Evolutionary conservation across 2,797 vertebrate genomes (phyloP), one percentile per base, ranked within the genome.

Genomic region (Sebastes hubbsi): DNA sequence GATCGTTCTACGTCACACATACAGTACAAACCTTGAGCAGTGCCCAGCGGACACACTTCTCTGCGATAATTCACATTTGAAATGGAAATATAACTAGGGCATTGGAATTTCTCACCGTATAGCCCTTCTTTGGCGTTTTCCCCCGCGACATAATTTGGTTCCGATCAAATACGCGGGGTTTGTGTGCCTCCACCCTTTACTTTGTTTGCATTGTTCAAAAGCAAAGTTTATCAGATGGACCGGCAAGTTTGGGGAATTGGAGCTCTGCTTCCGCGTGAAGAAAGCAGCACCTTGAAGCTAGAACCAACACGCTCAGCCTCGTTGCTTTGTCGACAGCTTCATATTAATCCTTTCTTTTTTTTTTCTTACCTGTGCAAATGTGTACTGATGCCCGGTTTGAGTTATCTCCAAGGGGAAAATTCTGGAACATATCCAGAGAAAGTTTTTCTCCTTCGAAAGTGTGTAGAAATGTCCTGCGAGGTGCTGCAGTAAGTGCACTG

Each of bases 311-410:
- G 14, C 80, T 68, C 75, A 68, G 73, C 42, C 32, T 59, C 18
- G 29, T 67, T 5, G 49, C 74, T 87, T 74, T 84, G 81, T 78
- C 54, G 78, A 75, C 30, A 68, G 79, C 84, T 86, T 94, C 88
- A 82, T 89, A 89, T 81, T 90, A 93, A 94, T 94, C 73, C 46
- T 60, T 78, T 71, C 82, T 87, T 58, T 38, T 87, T 87, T 89
- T 74, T 75, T 75, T 78, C 32, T 66, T 66, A 59, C 65, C 75
- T 75, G 75, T 82, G 79, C 65, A 86, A 79, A 85, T 75, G 82
- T 81, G 60, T 82, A 52, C 55, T 64, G 77, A 79, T 78, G 84
- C 61, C 76, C n/a, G 16, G 34, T 87, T 71, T 76, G 54, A 71
- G 27, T 60, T 34, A 24, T 72, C 80, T 83, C 81, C 82, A 85